phyloP scores from a whole-genome alignment of 1,140 invertebrate species.

The Drosophila biarmipes region DNA sequence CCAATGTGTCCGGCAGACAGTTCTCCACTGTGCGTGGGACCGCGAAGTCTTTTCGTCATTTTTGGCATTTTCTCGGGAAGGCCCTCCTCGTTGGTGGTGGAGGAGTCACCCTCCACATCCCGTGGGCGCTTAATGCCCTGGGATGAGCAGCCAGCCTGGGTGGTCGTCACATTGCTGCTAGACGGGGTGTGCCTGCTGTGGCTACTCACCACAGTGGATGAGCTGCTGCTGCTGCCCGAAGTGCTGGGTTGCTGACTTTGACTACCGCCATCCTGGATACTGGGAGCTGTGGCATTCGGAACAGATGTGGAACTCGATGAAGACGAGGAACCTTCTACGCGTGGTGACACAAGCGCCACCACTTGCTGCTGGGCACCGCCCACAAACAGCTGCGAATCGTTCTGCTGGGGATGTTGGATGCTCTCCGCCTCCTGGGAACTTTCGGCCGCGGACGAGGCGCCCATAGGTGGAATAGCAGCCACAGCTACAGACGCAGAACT shows the following conservation, averaged over 20 bases:
- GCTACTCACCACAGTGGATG: conserved; percentile 84
- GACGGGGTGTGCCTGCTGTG: conserved; percentile 86
- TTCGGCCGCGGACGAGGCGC: conserved; percentile 78
- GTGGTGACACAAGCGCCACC: conserved; percentile 90
- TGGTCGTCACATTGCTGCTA: conserved; percentile 87
- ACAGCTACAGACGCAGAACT: conserved; percentile 86
- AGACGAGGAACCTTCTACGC: conserved; percentile 86
- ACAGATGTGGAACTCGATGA: conserved; percentile 61
- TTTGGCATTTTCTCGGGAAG: conserved; percentile 84
- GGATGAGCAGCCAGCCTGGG: conserved; percentile 85
- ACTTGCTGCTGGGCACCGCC: conserved; percentile 87
- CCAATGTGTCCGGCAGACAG: conserved; percentile 82
- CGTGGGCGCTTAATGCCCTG: conserved; percentile 85
- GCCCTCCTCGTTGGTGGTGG: conserved; percentile 85
- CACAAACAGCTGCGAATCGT: conserved; percentile 78
- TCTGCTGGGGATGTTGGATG: conserved; percentile 77
- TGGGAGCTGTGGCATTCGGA: conserved; percentile 68
- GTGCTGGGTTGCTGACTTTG: conserved; percentile 83
- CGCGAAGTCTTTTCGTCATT: conserved; percentile 83
- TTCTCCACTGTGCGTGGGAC: conserved; percentile 69
- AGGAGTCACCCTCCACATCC: conserved; percentile 86
- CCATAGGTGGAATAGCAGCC: conserved; percentile 85
- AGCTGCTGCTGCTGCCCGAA: conserved; percentile 75
- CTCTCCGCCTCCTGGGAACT: conserved; percentile 84
- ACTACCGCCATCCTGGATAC: conserved; percentile 84